Evolutionary conservation across 2,113 vertebrate species (phyloP).

Genomic region (Oreochromis aureus): DNA sequence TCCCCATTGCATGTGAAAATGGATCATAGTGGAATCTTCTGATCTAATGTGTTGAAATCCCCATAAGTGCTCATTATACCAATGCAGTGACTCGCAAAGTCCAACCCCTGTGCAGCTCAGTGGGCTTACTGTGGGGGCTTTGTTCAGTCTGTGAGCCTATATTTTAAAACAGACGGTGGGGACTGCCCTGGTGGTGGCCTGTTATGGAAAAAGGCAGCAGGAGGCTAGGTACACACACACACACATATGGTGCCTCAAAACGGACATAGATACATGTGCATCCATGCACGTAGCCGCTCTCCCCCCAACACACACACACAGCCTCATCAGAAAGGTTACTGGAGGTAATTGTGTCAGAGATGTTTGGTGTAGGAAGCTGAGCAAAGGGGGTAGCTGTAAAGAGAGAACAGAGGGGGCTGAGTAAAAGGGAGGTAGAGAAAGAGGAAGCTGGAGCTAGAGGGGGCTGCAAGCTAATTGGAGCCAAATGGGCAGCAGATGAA

Average conservation of each 20-base stretch:
- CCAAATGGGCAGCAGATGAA: conserved; percentile 64
- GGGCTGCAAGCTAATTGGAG: conserved; percentile 56
- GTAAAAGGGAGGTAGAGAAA: conserved; percentile 22
- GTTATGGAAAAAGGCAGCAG: conserved; percentile 48
- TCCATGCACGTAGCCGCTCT: not conserved
- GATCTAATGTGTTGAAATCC: conserved; percentile 20
- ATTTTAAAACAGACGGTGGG: conserved; percentile 33
- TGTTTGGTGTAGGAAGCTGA: conserved; percentile 27
- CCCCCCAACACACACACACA: not conserved
- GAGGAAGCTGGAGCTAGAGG: conserved; percentile 50
- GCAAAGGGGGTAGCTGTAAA: not conserved
- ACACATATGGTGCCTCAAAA: not conserved
- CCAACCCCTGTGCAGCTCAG: conserved; percentile 9
- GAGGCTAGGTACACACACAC: conserved; percentile 36
- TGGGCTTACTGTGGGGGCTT: conserved; percentile 49
- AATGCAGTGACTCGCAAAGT: conserved; percentile 35
- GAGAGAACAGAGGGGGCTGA: conserved; percentile 21
- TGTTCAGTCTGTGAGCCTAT: conserved; percentile 49
- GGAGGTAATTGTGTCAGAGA: conserved; percentile 62
- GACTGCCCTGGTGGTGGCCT: conserved; percentile 52
- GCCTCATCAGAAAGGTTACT: conserved; percentile 36
- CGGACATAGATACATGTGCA: not conserved
- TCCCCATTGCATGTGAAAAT: conserved; percentile 1
- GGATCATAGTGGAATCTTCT: not conserved
- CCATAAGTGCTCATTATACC: conserved; percentile 26